Evolutionary conservation across 2,797 vertebrate genomes (phyloP).

Genomic region (Alcedo atthis): DNA sequence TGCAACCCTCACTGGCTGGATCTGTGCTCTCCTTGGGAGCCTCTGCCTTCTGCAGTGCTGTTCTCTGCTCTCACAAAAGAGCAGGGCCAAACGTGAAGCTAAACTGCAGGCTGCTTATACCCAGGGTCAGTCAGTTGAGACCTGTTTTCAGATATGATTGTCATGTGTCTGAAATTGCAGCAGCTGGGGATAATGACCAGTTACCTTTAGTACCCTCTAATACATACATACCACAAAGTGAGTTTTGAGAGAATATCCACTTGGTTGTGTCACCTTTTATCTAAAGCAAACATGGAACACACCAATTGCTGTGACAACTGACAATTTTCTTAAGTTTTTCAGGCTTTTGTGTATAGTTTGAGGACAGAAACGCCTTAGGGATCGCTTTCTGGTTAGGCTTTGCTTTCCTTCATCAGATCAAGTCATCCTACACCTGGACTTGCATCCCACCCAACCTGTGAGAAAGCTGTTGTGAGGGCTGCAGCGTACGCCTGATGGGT

Average conservation of each 20-base stretch:
- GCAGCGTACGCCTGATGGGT: fast-evolving
- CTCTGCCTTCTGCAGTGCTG: fast-evolving
- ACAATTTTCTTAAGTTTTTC: background rate
- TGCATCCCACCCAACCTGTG: background rate
- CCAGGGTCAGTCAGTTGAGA: background rate
- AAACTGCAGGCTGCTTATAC: background rate
- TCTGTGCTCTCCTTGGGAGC: background rate
- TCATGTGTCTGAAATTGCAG: background rate
- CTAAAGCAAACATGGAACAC: background rate
- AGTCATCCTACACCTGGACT: background rate
- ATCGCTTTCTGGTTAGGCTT: background rate
- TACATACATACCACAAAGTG: fast-evolving
- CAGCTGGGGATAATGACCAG: background rate
- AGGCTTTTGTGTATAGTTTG: background rate
- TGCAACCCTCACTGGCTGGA: background rate
- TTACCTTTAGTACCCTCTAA: background rate
- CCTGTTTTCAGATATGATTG: background rate
- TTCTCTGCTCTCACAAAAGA: background rate
- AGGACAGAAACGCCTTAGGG: background rate
- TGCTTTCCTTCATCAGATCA: background rate
- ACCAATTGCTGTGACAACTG: background rate
- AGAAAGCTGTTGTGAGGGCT: background rate
- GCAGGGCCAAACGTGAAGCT: background rate
- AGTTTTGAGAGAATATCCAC: background rate
- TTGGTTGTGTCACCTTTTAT: background rate